Percentiles rank a stretch among this genome's conserved stretches.
Evolutionary conservation across 53 echinoderm and acorn worm species (phyloP).

Genomic region (Luidia sarsii): DNA sequence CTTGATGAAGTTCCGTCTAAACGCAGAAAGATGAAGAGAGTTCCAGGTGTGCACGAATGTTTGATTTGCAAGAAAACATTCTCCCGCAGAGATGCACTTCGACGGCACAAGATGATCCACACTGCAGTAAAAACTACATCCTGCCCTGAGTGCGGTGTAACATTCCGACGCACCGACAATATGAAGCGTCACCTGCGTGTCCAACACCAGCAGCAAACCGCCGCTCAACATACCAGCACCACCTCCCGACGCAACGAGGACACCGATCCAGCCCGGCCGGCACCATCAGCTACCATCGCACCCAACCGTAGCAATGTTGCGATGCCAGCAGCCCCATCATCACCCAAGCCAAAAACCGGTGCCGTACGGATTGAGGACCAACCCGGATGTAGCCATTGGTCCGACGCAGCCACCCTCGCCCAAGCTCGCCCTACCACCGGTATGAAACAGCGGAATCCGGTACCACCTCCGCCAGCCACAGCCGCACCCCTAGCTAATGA

Average conservation of each 20-base stretch:
- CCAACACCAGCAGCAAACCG: neutral
- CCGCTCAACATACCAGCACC: too few relatives aligned
- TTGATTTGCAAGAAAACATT: neutral
- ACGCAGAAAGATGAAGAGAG: neutral
- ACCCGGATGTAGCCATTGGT: too few relatives aligned
- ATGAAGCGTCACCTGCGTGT: neutral
- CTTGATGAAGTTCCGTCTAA: neutral
- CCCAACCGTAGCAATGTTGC: neutral
- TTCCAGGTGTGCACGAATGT: neutral
- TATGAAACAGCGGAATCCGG: too few relatives aligned
- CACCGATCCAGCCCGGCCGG: neutral
- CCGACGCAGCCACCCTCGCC: too few relatives aligned
- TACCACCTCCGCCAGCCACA: neutral
- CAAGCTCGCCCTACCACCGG: too few relatives aligned
- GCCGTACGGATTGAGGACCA: neutral
- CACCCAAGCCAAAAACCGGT: neutral
- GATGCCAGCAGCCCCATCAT: neutral
- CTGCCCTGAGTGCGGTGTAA: neutral
- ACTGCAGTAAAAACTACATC: neutral
- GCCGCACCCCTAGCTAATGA: neutral
- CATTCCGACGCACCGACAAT: neutral
- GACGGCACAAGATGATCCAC: neutral
- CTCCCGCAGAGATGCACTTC: neutral
- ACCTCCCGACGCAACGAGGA: too few relatives aligned
- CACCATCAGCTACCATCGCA: neutral